Conservation (phyloP, 2,113 vertebrate genomes). For the Prolemur simus region DNA sequence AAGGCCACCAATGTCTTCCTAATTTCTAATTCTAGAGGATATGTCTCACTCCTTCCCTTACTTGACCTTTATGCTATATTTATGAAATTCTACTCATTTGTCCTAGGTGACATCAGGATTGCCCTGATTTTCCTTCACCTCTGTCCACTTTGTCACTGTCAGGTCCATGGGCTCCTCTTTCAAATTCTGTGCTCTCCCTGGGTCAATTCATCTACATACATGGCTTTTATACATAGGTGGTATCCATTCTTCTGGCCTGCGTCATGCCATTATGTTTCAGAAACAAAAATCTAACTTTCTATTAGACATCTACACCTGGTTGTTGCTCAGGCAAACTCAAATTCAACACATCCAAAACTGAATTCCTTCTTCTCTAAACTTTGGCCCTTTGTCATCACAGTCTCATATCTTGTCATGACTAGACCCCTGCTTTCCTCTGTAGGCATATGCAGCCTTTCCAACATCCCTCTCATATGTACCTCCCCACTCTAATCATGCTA, state of each 20-base stretch:
- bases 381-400: background rate
- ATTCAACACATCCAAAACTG: background rate
- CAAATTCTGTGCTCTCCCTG: background rate
- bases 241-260: background rate
- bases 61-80: conserved; percentile 46
- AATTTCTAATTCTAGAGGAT: background rate
- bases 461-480: background rate
- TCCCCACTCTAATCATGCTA: background rate
- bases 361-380: background rate
- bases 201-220: background rate
- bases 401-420: background rate
- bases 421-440: background rate
- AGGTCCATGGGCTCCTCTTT: background rate
- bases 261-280: background rate
- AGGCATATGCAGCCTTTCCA: background rate
- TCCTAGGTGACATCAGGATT: conserved; percentile 11
- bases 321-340: background rate
- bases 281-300: conserved; percentile 25
- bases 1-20: background rate
- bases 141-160: background rate
- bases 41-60: conserved; percentile 15
- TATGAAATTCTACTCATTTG: conserved; percentile 28
- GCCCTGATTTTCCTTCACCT: conserved; percentile 5
- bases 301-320: background rate
- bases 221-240: background rate